Evolutionary conservation across 2,113 vertebrate species (phyloP).

Genomic region (Daboia siamensis): DNA sequence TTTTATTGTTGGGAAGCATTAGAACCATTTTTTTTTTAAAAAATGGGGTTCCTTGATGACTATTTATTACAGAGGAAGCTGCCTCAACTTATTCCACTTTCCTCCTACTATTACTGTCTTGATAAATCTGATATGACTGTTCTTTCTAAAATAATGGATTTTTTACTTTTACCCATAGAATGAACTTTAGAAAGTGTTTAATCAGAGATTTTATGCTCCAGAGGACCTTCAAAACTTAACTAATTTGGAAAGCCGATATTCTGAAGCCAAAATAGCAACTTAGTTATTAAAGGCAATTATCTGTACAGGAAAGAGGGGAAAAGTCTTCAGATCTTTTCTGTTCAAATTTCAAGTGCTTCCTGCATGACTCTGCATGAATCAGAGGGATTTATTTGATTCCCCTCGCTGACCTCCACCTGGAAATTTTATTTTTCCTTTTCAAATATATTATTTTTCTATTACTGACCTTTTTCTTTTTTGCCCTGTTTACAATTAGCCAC

Average conservation of each 20-base stretch:
- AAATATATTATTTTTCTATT: conserved; percentile 58
- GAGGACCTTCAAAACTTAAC: conserved; percentile 61
- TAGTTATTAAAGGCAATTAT: conserved; percentile 73
- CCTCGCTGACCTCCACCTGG: conserved; percentile 59
- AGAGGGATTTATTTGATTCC: conserved; percentile 63
- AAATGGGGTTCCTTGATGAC: conserved; percentile 46
- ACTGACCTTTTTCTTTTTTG: conserved; percentile 11
- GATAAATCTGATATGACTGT: conserved; percentile 55
- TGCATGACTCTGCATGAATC: conserved; percentile 73
- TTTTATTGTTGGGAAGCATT: conserved; percentile 26
- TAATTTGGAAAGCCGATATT: conserved; percentile 71
- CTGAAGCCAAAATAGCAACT: conserved; percentile 59
- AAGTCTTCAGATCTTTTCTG: conserved; percentile 57
- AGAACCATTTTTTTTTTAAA: conserved; percentile 38
- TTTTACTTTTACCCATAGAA: conserved; percentile 53
- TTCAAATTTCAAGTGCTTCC: conserved; percentile 72
- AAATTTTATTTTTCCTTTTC: conserved; percentile 67
- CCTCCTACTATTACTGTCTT: conserved; percentile 27
- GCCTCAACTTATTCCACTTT: conserved; percentile 24
- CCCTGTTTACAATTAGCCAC: conserved; percentile 55
- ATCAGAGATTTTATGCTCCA: conserved; percentile 63
- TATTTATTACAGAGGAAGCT: conserved; percentile 31
- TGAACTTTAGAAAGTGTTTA: conserved; percentile 67
- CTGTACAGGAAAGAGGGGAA: conserved; percentile 54
- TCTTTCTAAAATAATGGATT: conserved; percentile 62